phyloP scores from a whole-genome alignment of 2,113 vertebrate genomes.

The Forbesichthys agassizii region DNA sequence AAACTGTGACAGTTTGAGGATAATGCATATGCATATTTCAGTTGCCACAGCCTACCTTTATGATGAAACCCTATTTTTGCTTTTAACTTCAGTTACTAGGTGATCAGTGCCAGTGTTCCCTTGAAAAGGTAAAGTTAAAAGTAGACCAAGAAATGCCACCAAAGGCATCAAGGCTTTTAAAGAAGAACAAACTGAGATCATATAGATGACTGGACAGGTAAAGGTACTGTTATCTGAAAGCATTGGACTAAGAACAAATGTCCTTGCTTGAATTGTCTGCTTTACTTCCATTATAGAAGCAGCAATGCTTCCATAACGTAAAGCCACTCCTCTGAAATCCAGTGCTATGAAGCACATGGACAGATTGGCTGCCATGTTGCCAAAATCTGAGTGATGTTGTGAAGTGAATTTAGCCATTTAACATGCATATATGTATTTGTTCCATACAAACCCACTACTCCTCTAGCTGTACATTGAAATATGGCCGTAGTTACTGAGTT shows the following conservation, averaged over 20 bases:
- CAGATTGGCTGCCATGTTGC: slow-evolving; percentile 26
- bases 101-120: too few relatives aligned
- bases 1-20: too few relatives aligned
- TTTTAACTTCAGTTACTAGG: too few relatives aligned
- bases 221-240: neutral
- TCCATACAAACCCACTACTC: slow-evolving; percentile 21
- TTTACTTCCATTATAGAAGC: neutral
- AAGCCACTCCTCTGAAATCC: slow-evolving; percentile 23
- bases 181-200: too few relatives aligned
- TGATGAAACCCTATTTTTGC: too few relatives aligned
- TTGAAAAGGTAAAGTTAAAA: too few relatives aligned
- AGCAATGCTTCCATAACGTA: too few relatives aligned
- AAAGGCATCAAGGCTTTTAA: neutral
- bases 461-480: slow-evolving; percentile 28
- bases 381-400: slow-evolving; percentile 18
- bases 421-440: slow-evolving; percentile 27
- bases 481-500: slow-evolving; percentile 52
- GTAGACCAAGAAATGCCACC: too few relatives aligned
- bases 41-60: too few relatives aligned
- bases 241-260: slow-evolving; percentile 13
- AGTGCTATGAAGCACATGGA: slow-evolving; percentile 6
- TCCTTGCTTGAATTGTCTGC: slow-evolving; percentile 33
- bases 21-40: too few relatives aligned
- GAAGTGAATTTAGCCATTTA: slow-evolving; percentile 36
- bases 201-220: too few relatives aligned